Conservation (phyloP, 2,113 vertebrate species). For the Psilopogon haemacephalus region DNA sequence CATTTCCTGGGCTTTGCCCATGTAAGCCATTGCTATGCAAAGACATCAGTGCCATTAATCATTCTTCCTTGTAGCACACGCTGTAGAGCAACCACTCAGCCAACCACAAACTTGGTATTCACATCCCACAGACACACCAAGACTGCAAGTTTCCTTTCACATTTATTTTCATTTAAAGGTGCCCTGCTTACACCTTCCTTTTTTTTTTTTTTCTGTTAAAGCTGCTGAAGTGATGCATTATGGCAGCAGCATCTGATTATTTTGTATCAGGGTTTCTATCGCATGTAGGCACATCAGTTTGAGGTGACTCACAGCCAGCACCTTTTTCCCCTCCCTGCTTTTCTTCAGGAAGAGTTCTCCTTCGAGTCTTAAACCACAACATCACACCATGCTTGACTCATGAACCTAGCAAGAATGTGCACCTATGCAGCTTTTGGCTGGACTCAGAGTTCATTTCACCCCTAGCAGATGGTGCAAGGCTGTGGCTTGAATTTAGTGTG, state of each 20-base stretch:
- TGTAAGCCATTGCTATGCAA: not conserved
- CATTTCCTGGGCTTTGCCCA: not conserved
- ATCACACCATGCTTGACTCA: not conserved
- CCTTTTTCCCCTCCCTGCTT: not conserved
- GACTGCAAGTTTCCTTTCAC: not conserved
- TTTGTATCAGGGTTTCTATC: not conserved
- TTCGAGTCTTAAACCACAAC: not conserved
- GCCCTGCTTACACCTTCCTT: not conserved
- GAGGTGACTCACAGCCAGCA: not conserved
- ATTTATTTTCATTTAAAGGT: not conserved
- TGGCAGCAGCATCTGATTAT: not conserved
- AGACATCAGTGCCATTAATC: not conserved
- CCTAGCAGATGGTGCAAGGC: not conserved
- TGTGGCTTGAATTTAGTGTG: not conserved
- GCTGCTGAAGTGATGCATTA: not conserved
- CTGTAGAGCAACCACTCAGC: not conserved
- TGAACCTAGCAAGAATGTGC: not conserved
- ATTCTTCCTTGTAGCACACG: not conserved
- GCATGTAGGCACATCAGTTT: not conserved
- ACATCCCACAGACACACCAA: not conserved
- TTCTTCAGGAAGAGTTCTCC: not conserved
- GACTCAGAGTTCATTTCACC: not conserved
- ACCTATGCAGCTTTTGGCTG: not conserved
- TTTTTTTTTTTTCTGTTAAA: not conserved
- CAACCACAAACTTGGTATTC: not conserved